Conservation (phyloP, 2,888 invertebrate genomes). For the Rhaphigaster nebulosa region DNA sequence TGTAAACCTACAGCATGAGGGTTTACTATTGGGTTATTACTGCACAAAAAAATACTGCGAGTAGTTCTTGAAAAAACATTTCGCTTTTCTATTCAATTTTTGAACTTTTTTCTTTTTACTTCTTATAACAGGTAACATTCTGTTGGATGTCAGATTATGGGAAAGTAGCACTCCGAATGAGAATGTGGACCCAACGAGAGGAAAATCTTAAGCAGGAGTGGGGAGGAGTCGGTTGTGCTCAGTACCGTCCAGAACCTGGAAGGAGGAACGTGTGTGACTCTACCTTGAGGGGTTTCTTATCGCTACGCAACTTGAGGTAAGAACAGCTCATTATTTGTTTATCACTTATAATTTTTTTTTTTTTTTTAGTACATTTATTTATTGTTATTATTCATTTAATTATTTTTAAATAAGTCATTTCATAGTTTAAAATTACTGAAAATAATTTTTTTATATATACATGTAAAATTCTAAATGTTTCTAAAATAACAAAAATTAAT, state of each 20-base stretch:
- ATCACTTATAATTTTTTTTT: neutral
- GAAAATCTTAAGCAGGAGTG: slow-evolving; percentile 8
- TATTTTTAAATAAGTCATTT: neutral
- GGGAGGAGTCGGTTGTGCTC: neutral
- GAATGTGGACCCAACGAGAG: slow-evolving; percentile 4
- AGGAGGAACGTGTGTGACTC: neutral
- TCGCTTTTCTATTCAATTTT: too few species aligned
- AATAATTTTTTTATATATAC: neutral
- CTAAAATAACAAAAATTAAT: neutral
- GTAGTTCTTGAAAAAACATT: too few species aligned
- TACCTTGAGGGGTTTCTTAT: neutral
- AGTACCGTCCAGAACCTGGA: neutral
- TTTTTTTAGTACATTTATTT: neutral
- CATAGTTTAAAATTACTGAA: neutral
- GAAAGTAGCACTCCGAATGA: slow-evolving; percentile 21
- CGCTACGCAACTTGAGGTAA: slow-evolving; percentile 27
- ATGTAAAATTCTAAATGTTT: neutral
- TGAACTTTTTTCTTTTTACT: neutral
- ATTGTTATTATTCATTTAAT: neutral
- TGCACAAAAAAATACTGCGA: too few species aligned
- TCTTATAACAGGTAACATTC: neutral
- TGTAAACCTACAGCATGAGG: too few species aligned
- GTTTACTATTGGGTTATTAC: too few species aligned
- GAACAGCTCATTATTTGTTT: neutral
- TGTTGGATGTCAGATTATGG: neutral